Percentiles rank a stretch among this genome's conserved stretches.
These are phyloP conservation scores for Loripinus fragilis DNA, from an alignment of 2,888 invertebrate species.

Conservation along the genomic window DNA sequence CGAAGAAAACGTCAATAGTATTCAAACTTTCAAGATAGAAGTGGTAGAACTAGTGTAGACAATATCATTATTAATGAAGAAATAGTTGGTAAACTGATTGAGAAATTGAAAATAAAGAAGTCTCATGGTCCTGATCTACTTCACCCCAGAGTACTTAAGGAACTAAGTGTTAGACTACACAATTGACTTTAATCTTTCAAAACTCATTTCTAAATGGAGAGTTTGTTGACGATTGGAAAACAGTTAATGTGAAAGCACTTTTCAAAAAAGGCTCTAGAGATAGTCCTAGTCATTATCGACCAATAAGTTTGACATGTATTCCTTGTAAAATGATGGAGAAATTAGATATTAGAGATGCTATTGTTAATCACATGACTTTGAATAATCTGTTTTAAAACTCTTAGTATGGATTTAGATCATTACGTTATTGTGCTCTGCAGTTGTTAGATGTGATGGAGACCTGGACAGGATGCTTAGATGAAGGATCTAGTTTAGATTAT, in stretches of 20 bases:
- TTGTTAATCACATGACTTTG: conserved; percentile 2
- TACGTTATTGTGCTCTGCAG: neutral
- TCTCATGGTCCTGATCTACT: conserved; percentile 19
- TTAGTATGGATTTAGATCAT: conserved; percentile 1
- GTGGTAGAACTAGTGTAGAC: neutral
- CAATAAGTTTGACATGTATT: neutral
- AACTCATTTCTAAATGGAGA: neutral
- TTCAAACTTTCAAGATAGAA: conserved; percentile 16
- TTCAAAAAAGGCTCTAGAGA: conserved; percentile 22
- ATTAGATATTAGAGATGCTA: neutral
- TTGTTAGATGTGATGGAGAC: conserved; percentile 2
- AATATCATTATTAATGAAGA: conserved; percentile 8
- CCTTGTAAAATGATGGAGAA: conserved; percentile 15
- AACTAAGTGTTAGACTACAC: neutral
- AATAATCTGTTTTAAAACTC: conserved; percentile 1
- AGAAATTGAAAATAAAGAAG: conserved; percentile 9
- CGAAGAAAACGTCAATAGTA: neutral
- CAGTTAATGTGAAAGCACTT: conserved; percentile 9
- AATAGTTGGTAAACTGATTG: neutral
- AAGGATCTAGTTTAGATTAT: neutral
- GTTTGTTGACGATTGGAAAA: conserved; percentile 2
- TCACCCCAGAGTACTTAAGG: conserved; percentile 21
- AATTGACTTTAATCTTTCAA: conserved; percentile 11
- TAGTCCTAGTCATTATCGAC: neutral
- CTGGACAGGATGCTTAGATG: conserved; percentile 8